Evolutionary conservation across 2,888 invertebrate species (phyloP), one percentile per base, ranked within the genome.

Genomic region (Aquatica leii): DNA sequence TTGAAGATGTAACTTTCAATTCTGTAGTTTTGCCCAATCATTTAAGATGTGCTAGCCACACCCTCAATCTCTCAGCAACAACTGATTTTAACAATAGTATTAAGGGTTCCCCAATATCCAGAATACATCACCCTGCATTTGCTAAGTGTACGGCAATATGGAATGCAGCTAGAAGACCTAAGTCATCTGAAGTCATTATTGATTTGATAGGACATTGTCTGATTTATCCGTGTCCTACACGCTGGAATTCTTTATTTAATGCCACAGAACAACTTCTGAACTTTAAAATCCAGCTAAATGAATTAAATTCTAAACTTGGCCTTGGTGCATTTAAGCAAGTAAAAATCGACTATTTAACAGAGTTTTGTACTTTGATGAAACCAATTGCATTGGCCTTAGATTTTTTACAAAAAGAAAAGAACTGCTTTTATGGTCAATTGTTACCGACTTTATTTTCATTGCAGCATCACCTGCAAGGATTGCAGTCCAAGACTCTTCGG

Each of bases 381-480:
- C 46, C 17, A 5, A 46, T 46, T 14, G 46, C 46, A 6, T 14
- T 2, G n/a, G 46, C 49, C 24, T 49, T 46, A 12, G 49, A 49
- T 49, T 49, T 11, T 9, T 21, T 49, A 0, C 15, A 49, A 49
- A n/a, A 5, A 5, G 20, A 15, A 21, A 49, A 15, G 4, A 49
- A 18, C n/a, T 49, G 49, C 11, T 49, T 21, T 3, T 49, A 49
- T 49, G 49, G 15, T 11, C 49, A 49, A 18, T 9, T 49, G 18
- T 21, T 49, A 18, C 49, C 49, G 12, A 49, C 49, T 21, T 21
- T 49, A 21, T 49, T 49, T 18, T 49, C 49, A 21, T 49, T 49
- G 12, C 9, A 21, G 12, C 18, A 21, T 11, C 9, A 12, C 6
- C 11, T 49, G 21, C 49, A 49, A 5, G n/a, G 6, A 3, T 4